Evolutionary conservation across 2,113 vertebrate species (phyloP), one percentile per base, ranked within the genome.

Genomic region (Bujurquina vittata): DNA sequence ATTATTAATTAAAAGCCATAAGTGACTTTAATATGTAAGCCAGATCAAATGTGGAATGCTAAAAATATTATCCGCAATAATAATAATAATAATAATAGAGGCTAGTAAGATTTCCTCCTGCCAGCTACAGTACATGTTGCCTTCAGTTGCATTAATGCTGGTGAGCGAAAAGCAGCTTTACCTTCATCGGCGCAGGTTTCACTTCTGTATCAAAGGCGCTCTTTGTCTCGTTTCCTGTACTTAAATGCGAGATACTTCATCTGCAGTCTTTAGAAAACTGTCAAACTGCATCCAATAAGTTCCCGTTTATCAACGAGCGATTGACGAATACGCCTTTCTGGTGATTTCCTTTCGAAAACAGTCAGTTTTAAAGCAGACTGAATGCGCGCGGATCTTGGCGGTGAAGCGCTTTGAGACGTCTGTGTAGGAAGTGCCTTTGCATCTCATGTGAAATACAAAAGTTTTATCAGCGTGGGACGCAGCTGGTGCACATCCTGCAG

Each of bases 341-440:
- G 17, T 62, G 0, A 10, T 33, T 58, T 63, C 57, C 46, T 65
- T 26, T 52, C 9, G 61, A 60, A 58, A 17, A 29, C 2, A 18
- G 14, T 17, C 56, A 9, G 52, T 17, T 14, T 12, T 12, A 23
- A 6, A 56, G 58, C 72, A 46, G 26, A 15, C 4, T 62, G 43
- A 17, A 26, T 37, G 3, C 3, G 76, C 22, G 63, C 43, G 54
- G 57, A 40, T 43, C 20, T 20, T 40, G 29, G 26, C 22, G 3
- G 43, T n/a, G 31, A 72, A 72, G 67, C 67, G 20, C 12, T 57
- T 1, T 17, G 69, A 40, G 59, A 11, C 23, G 72, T 7, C 49
- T 75, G 80, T n/a, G 46, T 31, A 88, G 91, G 92, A 94, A 91
- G 89, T 92, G 62, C 83, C 52, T 92, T 85, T 84, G 80, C 88